Percentiles rank a stretch among this genome's conserved stretches.
These are phyloP conservation scores for Trematomus loennbergii DNA, from an alignment of 2,113 vertebrate genomes.

Conservation along the genomic window DNA sequence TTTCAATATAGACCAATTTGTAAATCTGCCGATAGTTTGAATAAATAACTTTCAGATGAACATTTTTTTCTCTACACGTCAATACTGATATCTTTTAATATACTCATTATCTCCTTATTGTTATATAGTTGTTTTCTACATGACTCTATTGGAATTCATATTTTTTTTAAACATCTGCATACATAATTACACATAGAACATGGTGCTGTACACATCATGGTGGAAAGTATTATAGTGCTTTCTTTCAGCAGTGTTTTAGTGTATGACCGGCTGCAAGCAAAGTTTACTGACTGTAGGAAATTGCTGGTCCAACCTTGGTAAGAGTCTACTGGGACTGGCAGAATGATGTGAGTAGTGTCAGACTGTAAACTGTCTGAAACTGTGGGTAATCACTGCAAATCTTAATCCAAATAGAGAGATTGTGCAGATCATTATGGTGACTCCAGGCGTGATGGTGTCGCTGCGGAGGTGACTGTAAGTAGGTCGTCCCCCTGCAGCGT, in stretches of 20 bases:
- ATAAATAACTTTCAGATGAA: conserved; percentile 78
- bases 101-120: conserved; percentile 75
- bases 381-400: conserved; percentile 60
- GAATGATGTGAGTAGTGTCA: conserved; percentile 54
- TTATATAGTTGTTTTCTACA: conserved; percentile 80
- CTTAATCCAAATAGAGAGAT: conserved; percentile 51
- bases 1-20: conserved; percentile 78
- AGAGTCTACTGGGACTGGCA: conserved; percentile 54
- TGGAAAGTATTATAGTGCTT: conserved; percentile 71
- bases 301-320: conserved; percentile 42
- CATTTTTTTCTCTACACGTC: conserved; percentile 69
- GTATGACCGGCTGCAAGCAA: conserved; percentile 61
- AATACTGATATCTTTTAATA: conserved; percentile 81
- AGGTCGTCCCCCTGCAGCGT: conserved; percentile 43
- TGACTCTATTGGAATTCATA: conserved; percentile 74
- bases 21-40: conserved; percentile 74
- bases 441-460: conserved; percentile 49
- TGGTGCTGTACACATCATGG: conserved; percentile 83
- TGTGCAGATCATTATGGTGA: conserved; percentile 53
- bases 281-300: conserved; percentile 55
- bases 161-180: conserved; percentile 79
- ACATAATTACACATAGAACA: conserved; percentile 84
- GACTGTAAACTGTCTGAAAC: conserved; percentile 68
- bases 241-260: conserved; percentile 56
- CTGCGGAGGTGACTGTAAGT: conserved; percentile 59